Evolutionary conservation across 2,797 vertebrate species (phyloP).

Genomic region (Diplodus sargus): DNA sequence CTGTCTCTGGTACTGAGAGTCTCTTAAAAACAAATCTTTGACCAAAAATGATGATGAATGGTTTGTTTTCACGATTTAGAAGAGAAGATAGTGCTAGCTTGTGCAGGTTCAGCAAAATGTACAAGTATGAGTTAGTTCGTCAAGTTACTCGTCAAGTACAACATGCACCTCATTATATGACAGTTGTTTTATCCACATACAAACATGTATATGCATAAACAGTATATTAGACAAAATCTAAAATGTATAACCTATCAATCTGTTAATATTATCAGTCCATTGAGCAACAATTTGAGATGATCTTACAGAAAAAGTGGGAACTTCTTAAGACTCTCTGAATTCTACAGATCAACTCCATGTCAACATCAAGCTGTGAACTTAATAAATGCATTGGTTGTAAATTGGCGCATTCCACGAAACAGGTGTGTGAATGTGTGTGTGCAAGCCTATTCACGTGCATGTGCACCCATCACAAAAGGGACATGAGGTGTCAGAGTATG

Average conservation of each 20-base stretch:
- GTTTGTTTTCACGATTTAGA: background rate
- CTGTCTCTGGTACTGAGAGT: too few species aligned
- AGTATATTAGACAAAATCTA: background rate
- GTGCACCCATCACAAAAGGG: conserved; percentile 51
- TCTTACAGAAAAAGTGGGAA: background rate
- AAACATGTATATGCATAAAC: background rate
- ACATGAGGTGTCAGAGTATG: conserved; percentile 65
- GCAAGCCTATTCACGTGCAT: conserved; percentile 31
- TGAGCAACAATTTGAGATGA: conserved; percentile 1
- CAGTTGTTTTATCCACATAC: background rate
- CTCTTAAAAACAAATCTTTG: background rate
- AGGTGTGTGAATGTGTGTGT: conserved; percentile 63
- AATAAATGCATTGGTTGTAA: conserved; percentile 52
- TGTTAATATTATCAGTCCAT: background rate
- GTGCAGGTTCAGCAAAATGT: background rate
- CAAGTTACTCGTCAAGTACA: too few species aligned
- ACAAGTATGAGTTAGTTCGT: background rate
- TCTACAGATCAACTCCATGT: conserved; percentile 8
- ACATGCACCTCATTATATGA: background rate
- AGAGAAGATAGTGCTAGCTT: background rate
- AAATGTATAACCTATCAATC: background rate
- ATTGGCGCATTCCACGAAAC: conserved; percentile 50
- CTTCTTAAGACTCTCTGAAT: conserved; percentile 30
- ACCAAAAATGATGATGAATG: too few species aligned
- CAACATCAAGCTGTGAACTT: conserved; percentile 40